Base-by-base conservation (phyloP, 2,888 invertebrate genomes). In the Drosophila flavopinicola region DNA sequence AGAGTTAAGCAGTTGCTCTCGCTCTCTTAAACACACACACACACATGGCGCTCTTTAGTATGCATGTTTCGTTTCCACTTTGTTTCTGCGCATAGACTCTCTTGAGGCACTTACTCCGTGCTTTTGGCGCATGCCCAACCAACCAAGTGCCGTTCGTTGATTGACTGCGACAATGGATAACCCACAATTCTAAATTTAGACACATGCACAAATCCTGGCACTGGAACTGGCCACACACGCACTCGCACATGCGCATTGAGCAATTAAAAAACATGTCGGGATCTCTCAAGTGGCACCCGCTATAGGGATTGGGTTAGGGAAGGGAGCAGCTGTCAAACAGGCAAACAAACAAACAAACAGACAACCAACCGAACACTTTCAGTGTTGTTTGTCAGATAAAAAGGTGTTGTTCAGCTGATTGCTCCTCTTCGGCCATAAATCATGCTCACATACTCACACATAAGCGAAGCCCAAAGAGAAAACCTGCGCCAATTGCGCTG, bases 261-360 rank as follows among this genome's bases (percentile, higher is more conserved):
- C 70, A 77, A 77, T 77, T 71, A 75, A 74, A 59, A 44, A 71
- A 49, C 44, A 58, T 66, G 74, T 57, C 27, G 24, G 24, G 9
- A 35, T 29, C 61, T 20, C 20, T 65, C 66, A 66, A 70, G 69
- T 68, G 67, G 65, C 42, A 20, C 9, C 33, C 33, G 11, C 27
- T 15, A 6, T 24, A 33, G 6, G 24, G 56, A 52, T n/a, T n/a
- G n/a, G n/a, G n/a, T n/a, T n/a, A n/a, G n/a, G 47, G 76, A 72
- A 44, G 42, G n/a, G 17, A 30, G 30, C 30, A 76, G 75, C 76
- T 67, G 68, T 61, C 56, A 64, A 52, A 27, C 11, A 15, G 17
- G 17, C 11, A 41, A 32, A 66, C 29, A 51, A 42, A 47, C 44
- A 45, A 57, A 32, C 13, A 48, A 33, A 66, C 27, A 48, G 41